These are phyloP conservation scores for Chamaea fasciata DNA, from an alignment of 2,113 vertebrate genomes.

Conservation along the genomic window DNA sequence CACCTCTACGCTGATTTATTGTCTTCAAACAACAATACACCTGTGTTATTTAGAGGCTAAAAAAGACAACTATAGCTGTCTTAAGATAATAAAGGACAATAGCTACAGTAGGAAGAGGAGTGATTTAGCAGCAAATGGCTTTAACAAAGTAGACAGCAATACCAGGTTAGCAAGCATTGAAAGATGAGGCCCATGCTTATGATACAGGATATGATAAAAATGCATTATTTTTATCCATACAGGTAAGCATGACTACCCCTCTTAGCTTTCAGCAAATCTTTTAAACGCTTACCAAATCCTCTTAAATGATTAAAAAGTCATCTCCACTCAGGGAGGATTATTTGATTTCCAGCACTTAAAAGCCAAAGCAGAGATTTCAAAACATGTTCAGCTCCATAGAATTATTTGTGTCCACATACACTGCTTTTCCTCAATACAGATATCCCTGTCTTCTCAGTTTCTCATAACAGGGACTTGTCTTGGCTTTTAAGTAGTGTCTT, in stretches of 20 bases:
- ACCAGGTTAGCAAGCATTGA: not conserved
- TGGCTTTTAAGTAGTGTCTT: not conserved
- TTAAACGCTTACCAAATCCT: not conserved
- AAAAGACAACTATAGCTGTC: not conserved
- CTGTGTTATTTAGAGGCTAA: not conserved
- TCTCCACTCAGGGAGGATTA: not conserved
- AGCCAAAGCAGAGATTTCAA: not conserved
- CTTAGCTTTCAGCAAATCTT: not conserved
- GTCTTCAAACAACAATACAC: accelerated
- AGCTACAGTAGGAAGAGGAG: not conserved
- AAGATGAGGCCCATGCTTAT: not conserved
- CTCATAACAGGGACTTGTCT: not conserved
- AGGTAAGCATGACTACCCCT: not conserved
- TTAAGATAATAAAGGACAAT: not conserved
- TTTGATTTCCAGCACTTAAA: not conserved
- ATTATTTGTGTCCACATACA: not conserved
- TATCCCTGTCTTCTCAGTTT: not conserved
- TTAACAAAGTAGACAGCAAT: not conserved
- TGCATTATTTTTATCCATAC: not conserved
- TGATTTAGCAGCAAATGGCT: not conserved
- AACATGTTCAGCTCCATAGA: not conserved
- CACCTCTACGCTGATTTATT: not conserved
- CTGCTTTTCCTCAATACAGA: not conserved
- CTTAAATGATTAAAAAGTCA: not conserved
- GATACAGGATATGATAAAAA: not conserved